Base-by-base conservation (phyloP, 2,888 invertebrate species). In the Leptinotarsa tumamoca region DNA sequence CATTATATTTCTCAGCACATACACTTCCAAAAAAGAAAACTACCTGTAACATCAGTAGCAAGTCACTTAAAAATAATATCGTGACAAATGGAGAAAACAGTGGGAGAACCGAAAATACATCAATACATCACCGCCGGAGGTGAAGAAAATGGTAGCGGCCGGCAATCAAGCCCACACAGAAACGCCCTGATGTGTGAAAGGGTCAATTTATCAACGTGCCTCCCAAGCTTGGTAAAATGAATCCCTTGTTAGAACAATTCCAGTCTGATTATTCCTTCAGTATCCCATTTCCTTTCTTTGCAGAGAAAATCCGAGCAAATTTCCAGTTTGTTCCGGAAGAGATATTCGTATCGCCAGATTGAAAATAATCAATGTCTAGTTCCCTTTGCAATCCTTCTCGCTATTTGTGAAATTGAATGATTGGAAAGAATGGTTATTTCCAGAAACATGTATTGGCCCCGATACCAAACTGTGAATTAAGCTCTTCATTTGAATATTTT, bases 181-280 rank as follows among this genome's bases (percentile, higher is more conserved):
- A 63, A 63, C 43, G 63, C 63, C 63, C 5, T 18, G 63, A 63
- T 63, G 63, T 43, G 21, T 43, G 63, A 63, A 63, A 43, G 63
- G 43, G 43, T 63, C 63, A 33, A 63, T 63, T 63, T 63, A 63
- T 63, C 63, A 63, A 43, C 43, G 63, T 43, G 63, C 63, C 43
- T 63, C 63, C 33, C 43, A 63, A 18, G 33, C 7, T 63, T 27
- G 63, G 63, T 63, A 17, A n/a, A n/a, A 63, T n/a, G 43, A 63
- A 27, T 33, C 63, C 58, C 63, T 63, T 63, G 63, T 33, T 63
- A 63, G 63, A 27, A 18, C 63, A 63, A 18, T 63, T 63, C 33
- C 63, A 63, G n/a, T 63, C 33, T 27, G 63, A 63, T 43, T 18
- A 63, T 63, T 63, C 63, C 17, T n/a, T 63, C 63, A 43, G n/a